These are phyloP conservation scores for Pycnonotus jocosus DNA, from an alignment of 2,113 vertebrate genomes.

Conservation along the genomic window DNA sequence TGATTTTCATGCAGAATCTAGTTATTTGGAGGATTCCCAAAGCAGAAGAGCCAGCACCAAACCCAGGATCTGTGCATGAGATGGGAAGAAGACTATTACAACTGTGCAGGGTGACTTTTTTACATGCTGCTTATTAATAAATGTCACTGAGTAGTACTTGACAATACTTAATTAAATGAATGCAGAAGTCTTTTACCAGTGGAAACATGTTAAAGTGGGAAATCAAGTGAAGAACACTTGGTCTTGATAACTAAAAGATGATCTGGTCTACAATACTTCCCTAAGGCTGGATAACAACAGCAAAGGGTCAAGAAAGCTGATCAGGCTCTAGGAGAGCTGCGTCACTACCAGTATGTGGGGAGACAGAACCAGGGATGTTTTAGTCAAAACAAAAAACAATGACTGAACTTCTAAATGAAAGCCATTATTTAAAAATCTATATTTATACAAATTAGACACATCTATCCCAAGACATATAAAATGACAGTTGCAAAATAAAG, in stretches of 20 bases:
- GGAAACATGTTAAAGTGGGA: neutral
- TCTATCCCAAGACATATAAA: neutral
- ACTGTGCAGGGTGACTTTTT: neutral
- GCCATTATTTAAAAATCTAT: neutral
- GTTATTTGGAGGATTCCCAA: neutral
- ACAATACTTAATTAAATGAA: neutral
- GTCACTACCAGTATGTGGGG: neutral
- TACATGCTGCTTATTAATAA: neutral
- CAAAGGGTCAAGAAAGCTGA: neutral
- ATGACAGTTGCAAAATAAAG: neutral
- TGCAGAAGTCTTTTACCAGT: neutral
- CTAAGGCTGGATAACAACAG: neutral
- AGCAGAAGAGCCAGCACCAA: neutral
- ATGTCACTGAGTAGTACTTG: neutral
- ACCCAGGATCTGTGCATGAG: neutral
- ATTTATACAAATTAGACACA: neutral
- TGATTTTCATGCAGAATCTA: neutral
- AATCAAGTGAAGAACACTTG: neutral
- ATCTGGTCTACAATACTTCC: neutral
- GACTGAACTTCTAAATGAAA: neutral
- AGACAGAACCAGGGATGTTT: neutral
- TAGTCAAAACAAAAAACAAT: neutral
- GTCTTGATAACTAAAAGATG: neutral
- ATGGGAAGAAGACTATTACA: neutral
- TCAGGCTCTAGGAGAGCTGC: neutral